Conservation (phyloP, 2,113 vertebrate genomes). For the Eubucco bourcierii region DNA sequence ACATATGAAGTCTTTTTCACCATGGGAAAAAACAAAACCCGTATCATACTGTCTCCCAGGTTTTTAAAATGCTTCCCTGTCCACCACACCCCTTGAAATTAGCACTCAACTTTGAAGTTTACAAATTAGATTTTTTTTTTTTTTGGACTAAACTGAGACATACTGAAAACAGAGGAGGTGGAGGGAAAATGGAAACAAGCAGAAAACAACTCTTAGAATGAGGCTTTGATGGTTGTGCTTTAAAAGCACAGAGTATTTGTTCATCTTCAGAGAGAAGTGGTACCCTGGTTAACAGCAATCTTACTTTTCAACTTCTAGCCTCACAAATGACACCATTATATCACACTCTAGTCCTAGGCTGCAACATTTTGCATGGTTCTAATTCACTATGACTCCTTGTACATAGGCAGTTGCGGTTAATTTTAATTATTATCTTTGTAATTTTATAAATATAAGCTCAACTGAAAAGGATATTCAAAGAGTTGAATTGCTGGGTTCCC, state of each 20-base stretch:
- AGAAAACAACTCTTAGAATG: not conserved
- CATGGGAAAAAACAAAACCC: not conserved
- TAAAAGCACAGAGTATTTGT: not conserved
- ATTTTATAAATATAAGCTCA: slow-evolving; percentile 39
- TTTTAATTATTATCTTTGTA: slow-evolving; percentile 62
- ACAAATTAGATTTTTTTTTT: not conserved
- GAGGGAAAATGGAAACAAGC: not conserved
- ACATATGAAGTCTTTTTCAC: not conserved
- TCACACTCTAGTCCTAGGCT: not conserved
- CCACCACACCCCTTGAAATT: not conserved
- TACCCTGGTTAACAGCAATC: not conserved
- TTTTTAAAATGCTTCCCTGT: not conserved
- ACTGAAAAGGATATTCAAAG: slow-evolving; percentile 35
- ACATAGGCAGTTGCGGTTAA: slow-evolving; percentile 33
- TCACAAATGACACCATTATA: not conserved
- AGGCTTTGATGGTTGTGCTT: not conserved
- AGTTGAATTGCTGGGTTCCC: not conserved
- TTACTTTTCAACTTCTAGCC: not conserved
- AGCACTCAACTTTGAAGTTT: not conserved
- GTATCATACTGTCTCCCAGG: not conserved
- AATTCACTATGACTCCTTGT: slow-evolving; percentile 14
- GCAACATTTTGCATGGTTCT: not conserved
- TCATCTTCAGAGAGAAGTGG: not conserved
- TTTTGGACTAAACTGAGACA: not conserved
- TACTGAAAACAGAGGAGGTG: not conserved